Evolutionary conservation across 2,113 vertebrate genomes (phyloP), one percentile per base, ranked within the genome.

Genomic region (Macrotis lagotis): DNA sequence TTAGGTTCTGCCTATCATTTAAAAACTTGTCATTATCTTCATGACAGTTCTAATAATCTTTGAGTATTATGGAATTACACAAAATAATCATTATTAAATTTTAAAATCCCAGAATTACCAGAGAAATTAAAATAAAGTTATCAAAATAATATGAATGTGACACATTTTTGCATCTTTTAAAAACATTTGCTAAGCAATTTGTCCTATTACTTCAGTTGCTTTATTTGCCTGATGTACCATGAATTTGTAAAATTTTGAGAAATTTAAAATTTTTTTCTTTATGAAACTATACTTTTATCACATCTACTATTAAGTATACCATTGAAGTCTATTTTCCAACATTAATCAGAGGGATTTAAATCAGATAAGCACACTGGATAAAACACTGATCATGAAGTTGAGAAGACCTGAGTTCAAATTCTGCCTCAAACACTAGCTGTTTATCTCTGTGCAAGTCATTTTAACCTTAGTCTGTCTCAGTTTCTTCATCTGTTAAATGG

Each of bases 21-120:
- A 50, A 96, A 94, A 91, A 92, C 94, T 31, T 49, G 95, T 3
- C 53, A 6, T 37, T 92, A 2, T 94, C 92, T 59, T 10, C 92
- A 11, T 91, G 74, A 74, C 31, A 74, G 59, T 16, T n/a, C 59
- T 44, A 83, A 83, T 44, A 83, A 16, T 6, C 19, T 22, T 44
- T 44, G 1, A 16, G 11, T 66, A 14, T 83, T 83, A 8, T 22
- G 66, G n/a, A 83, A 44, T 44, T 83, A 44, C 66, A 44, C 19
- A 83, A 83, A 83, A 44, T 83, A 8, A n/a, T 83, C 44, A 19
- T 44, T 44, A 83, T 16, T 44, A 44, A 83, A 83, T 44, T 44
- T n/a, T 24, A 83, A 83, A 83, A 44, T 83, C n/a, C 16, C 37
- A 83, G 66, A 44, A 44, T 44, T 83, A 12, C 26, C 28, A 66